Evolutionary conservation across 2,797 vertebrate genomes (phyloP).

Genomic region (Sebastes kiyomatsui): DNA sequence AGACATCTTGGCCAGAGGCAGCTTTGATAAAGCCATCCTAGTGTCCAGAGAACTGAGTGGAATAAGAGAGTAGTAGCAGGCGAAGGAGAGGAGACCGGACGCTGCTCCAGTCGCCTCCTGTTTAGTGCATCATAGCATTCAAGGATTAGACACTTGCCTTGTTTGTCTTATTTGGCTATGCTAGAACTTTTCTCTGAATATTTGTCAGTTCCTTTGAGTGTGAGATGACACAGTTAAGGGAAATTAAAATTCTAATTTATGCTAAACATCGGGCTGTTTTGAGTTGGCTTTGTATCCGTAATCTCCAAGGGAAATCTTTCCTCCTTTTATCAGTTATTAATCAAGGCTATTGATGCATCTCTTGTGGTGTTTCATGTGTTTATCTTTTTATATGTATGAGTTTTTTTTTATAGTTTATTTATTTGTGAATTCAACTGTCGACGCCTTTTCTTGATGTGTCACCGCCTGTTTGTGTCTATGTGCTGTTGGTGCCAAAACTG

Average conservation of each 20-base stretch:
- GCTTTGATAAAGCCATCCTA: slow-evolving; percentile 39
- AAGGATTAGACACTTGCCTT: slow-evolving; percentile 20
- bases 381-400: background rate
- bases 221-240: slow-evolving; percentile 40
- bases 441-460: background rate
- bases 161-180: slow-evolving; percentile 19
- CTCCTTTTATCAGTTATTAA: slow-evolving; percentile 32
- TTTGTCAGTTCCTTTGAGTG: slow-evolving; percentile 35
- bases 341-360: slow-evolving; percentile 23
- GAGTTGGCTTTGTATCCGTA: slow-evolving; percentile 12
- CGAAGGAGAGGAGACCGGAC: background rate
- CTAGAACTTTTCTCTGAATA: slow-evolving; percentile 28
- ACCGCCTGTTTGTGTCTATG: background rate
- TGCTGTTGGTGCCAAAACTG: background rate
- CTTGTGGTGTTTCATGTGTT: slow-evolving; percentile 16
- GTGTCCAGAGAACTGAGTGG: slow-evolving; percentile 33
- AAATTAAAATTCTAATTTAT: slow-evolving; percentile 54
- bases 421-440: background rate
- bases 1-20: slow-evolving; percentile 54
- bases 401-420: background rate
- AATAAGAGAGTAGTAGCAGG: slow-evolving; percentile 9
- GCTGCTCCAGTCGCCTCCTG: background rate
- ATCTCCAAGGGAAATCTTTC: slow-evolving; percentile 4
- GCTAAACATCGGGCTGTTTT: slow-evolving; percentile 47
- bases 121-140: slow-evolving; percentile 8